phyloP scores from a whole-genome alignment of 2,797 vertebrate species.

The Podarcis lilfordi region DNA sequence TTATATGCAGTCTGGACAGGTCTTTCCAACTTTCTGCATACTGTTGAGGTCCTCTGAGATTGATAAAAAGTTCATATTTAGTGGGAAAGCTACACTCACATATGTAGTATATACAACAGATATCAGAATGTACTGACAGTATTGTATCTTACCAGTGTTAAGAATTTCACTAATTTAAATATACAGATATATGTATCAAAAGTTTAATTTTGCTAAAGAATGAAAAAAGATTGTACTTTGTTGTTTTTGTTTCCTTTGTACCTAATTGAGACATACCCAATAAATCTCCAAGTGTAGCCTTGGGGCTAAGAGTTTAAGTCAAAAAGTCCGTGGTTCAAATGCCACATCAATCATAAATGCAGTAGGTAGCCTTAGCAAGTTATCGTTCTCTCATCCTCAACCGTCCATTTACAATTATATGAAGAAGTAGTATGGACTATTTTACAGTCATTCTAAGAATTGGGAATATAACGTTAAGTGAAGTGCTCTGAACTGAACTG shows the following conservation, averaged over 20 bases:
- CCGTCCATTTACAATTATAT: background rate
- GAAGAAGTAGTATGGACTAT: background rate
- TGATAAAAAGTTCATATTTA: background rate
- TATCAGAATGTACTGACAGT: background rate
- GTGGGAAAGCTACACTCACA: background rate
- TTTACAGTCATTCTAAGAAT: background rate
- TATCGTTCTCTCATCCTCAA: background rate
- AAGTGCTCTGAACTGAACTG: background rate
- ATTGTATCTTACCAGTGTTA: background rate
- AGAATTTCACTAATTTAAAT: background rate
- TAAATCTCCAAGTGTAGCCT: background rate
- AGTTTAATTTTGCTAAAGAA: background rate
- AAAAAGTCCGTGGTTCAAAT: background rate
- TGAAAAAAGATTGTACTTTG: background rate
- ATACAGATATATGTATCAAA: background rate
- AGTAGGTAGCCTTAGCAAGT: background rate
- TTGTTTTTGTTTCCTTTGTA: background rate
- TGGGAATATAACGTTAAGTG: background rate
- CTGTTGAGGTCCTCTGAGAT: too few species aligned
- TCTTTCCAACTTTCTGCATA: background rate
- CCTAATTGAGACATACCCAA: background rate
- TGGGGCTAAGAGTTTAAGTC: background rate
- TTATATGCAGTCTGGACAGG: background rate
- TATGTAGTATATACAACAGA: background rate
- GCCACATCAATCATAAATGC: background rate